Evolutionary conservation across 2,797 vertebrate species (phyloP), one percentile per base, ranked within the genome.

Genomic region (Pseudomugil gertrudae): DNA sequence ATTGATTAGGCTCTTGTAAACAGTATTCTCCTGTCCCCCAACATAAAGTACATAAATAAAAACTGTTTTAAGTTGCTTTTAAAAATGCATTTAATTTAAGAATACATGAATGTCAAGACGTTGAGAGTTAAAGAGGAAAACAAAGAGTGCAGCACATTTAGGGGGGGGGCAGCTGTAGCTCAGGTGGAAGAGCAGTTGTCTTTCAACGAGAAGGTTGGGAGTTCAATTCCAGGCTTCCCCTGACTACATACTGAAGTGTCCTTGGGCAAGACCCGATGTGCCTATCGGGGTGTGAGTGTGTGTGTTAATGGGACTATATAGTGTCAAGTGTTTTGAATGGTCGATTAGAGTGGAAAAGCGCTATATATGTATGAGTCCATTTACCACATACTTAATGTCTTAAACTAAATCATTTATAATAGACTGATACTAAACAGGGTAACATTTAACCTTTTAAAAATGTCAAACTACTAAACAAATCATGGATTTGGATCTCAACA

Each of bases 1-100:
- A 91, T 87, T 68, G 87, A 90, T 90, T 82, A 80, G 47, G 27
- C 23, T 11, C 74, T 79, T 73, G 76, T 83, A 81, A 89, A 85
- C 53, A 63, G 63, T 54, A 64, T 69, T 83, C 78, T 59, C 58
- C 74, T 15, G 7, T 26, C 24, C 72, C 13, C 52, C 57, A 11
- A 27, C 65, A 71, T 45, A 74, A 47, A 57, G 43, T 23, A 32
- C 15, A 33, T 35, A 15, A 51, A 81, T 58, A 48, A 81, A 63
- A 26, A 63, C 52, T 40, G 45, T 26, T 24, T 6, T 43, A 3
- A n/a, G 55, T 38, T 53, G 5, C n/a, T n/a, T 69, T 75, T 56
- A 61, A 65, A 63, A 67, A 57, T 35, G 23, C 36, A 19, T 58
- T 47, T 52, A 36, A 24, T 26, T 54, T 63, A 63, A 29, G 15